Base-by-base conservation (phyloP, 2,888 invertebrate genomes). In the Cryptocheilus praepositus region DNA sequence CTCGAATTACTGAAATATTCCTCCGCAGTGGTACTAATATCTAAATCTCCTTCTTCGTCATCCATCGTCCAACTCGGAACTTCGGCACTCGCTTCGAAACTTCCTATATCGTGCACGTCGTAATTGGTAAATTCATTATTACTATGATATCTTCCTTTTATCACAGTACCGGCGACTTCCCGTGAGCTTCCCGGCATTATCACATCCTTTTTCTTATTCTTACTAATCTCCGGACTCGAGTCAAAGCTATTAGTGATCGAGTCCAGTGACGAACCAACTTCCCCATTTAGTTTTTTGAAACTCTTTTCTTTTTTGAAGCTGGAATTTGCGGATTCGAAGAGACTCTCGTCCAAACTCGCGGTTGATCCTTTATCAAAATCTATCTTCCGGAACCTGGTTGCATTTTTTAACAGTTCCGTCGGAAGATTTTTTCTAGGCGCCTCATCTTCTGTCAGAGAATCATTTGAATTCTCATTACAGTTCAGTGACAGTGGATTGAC, bases 11-110 rank as follows among this genome's bases (percentile, higher is more conserved):
- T 91, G 75, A 93, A 93, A 78, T 93, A 93, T 67, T 94, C 93
- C 76, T 93, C 93, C 0, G 93, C 93, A 0, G 92, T 90, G 0
- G 92, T 92, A 61, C 92, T 91, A 15, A 92, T 89, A 73, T 93
- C 93, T 1, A 89, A 71, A 15, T 89, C 89, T 43, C 89, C 85
- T 70, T 91, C 91, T 64, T 89, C 89, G 15, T 89, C 89, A 16
- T 89, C 89, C 86, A 89, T 89, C 0, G 91, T 91, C 92, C 92
- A 91, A 83, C 85, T 91, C 78, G 85, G 90, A 82, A 89, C 91
- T 53, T 91, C 86, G 0, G 88, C 87, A 13, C 86, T 85, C 1
- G 88, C 89, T 70, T 91, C 90, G 25, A 89, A 89, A 45, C 88
- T 89, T 15, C 88, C 88, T 8, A 87, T 81, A 46, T 88, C 88